A percentile compares a stretch with the other conserved stretches of the same genome.
These are phyloP conservation scores for Pseudomugil tenellus DNA, from an alignment of 2,797 vertebrate genomes.

Conservation along the genomic window DNA sequence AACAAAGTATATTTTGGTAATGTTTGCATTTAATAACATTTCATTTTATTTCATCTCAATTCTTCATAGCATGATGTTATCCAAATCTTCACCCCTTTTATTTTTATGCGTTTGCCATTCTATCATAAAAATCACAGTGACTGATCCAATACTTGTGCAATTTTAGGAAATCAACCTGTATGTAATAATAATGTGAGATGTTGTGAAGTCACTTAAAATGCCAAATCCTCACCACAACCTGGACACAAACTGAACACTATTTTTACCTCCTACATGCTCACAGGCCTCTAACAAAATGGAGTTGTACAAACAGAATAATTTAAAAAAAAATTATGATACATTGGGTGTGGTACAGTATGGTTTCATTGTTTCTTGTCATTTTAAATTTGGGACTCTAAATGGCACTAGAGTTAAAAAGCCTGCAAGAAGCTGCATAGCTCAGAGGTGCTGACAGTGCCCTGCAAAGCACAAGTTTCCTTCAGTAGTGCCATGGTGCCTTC, in stretches of 20 bases:
- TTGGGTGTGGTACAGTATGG: conserved; percentile 66
- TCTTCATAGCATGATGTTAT: too few species aligned
- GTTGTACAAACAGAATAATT: conserved; percentile 30
- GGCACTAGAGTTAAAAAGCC: conserved; percentile 71
- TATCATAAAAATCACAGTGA: neutral
- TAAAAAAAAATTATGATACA: conserved; percentile 58
- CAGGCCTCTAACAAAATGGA: neutral
- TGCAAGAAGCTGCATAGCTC: conserved; percentile 68
- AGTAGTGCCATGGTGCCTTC: conserved; percentile 43
- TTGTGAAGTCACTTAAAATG: conserved; percentile 42
- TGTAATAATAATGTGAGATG: conserved; percentile 24
- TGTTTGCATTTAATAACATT: too few species aligned
- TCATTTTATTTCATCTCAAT: too few species aligned
- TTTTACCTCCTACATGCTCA: conserved; percentile 35
- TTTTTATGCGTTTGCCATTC: conserved; percentile 3
- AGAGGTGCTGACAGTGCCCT: conserved; percentile 55
- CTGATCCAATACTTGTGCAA: neutral
- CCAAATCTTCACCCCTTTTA: too few species aligned
- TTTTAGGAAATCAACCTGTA: conserved; percentile 31
- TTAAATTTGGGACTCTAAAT: too few species aligned
- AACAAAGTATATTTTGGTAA: too few species aligned
- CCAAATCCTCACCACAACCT: conserved; percentile 36
- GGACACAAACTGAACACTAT: conserved; percentile 41
- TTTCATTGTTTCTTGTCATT: too few species aligned
- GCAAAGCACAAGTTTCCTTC: conserved; percentile 48